phyloP scores from a whole-genome alignment of 2,113 vertebrate genomes.

The Vicugna pacos region DNA sequence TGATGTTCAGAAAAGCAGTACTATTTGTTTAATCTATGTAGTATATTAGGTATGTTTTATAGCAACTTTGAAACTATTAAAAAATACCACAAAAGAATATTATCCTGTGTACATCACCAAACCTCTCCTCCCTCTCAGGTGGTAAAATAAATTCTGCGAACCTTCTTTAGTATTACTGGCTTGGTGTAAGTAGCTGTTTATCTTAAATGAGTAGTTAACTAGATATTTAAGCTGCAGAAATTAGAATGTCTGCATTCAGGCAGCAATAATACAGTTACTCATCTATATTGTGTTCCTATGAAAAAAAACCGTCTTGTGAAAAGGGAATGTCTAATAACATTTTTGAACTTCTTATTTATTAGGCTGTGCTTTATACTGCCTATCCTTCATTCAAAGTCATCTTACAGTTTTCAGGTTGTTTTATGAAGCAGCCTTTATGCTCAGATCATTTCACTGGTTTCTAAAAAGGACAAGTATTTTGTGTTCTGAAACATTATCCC shows the following conservation, averaged over 20 bases:
- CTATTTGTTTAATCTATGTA: background rate
- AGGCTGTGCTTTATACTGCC: conserved; percentile 60
- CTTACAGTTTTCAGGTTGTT: conserved; percentile 72
- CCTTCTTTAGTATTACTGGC: background rate
- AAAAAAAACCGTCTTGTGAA: background rate
- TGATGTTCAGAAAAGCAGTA: background rate
- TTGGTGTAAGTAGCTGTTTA: conserved; percentile 24
- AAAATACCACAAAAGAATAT: background rate
- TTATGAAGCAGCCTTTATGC: conserved; percentile 51
- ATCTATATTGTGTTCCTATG: conserved; percentile 49
- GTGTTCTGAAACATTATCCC: conserved; percentile 65
- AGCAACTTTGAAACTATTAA: conserved; percentile 15
- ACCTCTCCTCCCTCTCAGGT: background rate
- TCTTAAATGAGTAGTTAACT: conserved; percentile 12
- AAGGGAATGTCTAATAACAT: conserved; percentile 44
- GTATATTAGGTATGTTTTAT: background rate
- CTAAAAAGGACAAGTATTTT: conserved; percentile 26
- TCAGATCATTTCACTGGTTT: conserved; percentile 77
- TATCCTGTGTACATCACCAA: background rate
- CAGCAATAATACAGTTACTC: conserved; percentile 56
- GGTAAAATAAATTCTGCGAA: background rate
- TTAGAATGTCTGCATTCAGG: conserved; percentile 53
- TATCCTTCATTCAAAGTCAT: conserved; percentile 60
- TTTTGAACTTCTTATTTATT: conserved; percentile 69
- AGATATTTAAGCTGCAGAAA: conserved; percentile 39